phyloP scores from a whole-genome alignment of 2,113 vertebrate genomes.

The Esox niger region DNA sequence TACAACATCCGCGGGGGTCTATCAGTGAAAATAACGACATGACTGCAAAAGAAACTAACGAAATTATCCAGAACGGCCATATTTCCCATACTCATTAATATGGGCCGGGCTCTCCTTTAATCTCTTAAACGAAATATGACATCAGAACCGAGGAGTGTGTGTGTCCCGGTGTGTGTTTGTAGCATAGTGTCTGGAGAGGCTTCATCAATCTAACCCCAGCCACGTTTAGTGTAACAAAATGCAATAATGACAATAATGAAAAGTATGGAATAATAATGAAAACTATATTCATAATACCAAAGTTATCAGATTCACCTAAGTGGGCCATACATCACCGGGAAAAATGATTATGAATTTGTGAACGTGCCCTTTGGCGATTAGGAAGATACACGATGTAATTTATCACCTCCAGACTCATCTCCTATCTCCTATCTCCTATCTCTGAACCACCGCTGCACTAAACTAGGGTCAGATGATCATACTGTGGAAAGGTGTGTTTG shows the following conservation, averaged over 20 bases:
- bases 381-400: slow-evolving; percentile 76
- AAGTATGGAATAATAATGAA: slow-evolving; percentile 38
- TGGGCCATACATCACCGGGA: slow-evolving; percentile 84
- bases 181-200: slow-evolving; percentile 53
- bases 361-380: slow-evolving; percentile 84
- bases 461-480: not conserved
- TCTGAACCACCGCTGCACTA: slow-evolving; percentile 19
- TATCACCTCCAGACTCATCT: slow-evolving; percentile 79
- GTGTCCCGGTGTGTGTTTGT: too few species aligned
- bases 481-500: too few species aligned
- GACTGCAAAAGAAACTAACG: slow-evolving; percentile 83
- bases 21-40: slow-evolving; percentile 77
- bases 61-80: slow-evolving; percentile 86
- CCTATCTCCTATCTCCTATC: slow-evolving; percentile 30
- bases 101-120: slow-evolving; percentile 83
- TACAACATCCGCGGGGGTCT: slow-evolving; percentile 81
- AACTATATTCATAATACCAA: slow-evolving; percentile 69
- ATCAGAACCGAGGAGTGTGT: slow-evolving; percentile 17
- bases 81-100: slow-evolving; percentile 84
- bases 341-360: slow-evolving; percentile 87
- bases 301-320: slow-evolving; percentile 84
- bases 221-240: slow-evolving; percentile 75
- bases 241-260: slow-evolving; percentile 40
- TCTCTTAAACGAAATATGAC: slow-evolving; percentile 84
- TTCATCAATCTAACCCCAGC: slow-evolving; percentile 85